Conservation (phyloP, 1,140 invertebrate species). For the Hormaphis cornu region DNA sequence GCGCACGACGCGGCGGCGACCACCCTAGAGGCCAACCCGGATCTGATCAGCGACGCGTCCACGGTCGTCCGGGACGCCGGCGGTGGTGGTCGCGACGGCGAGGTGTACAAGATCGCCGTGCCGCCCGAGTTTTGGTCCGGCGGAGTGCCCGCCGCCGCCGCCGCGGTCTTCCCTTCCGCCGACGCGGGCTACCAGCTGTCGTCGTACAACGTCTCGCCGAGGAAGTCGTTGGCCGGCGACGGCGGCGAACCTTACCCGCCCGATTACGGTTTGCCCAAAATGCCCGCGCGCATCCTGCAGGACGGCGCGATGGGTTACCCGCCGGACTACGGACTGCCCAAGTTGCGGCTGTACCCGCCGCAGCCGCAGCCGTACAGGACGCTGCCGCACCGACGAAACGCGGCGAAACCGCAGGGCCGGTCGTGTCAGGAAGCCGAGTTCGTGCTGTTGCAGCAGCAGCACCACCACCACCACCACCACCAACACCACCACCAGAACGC, state of each 20-base stretch:
- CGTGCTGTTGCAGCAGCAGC: conserved; percentile 42
- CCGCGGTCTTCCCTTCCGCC: background rate
- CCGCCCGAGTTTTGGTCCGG: conserved; percentile 9
- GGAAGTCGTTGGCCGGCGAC: background rate
- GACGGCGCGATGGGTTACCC: conserved; percentile 67
- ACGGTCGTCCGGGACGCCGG: conserved; percentile 49
- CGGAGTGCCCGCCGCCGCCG: background rate
- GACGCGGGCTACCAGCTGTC: background rate
- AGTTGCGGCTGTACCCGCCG: conserved; percentile 46
- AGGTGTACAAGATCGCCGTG: conserved; percentile 6
- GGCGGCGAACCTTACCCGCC: conserved; percentile 41
- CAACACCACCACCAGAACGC: background rate
- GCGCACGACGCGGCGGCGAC: conserved; percentile 42
- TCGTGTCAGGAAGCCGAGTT: conserved; percentile 60
- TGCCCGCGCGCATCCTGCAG: conserved; percentile 52
- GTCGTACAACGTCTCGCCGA: conserved; percentile 17
- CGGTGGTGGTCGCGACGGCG: background rate
- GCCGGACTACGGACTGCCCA: conserved; percentile 66
- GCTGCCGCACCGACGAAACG: conserved; percentile 52
- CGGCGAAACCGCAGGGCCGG: conserved; percentile 49
- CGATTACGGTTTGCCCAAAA: conserved; percentile 51
- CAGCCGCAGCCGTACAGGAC: conserved; percentile 54
- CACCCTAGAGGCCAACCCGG: conserved; percentile 60
- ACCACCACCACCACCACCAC: background rate
- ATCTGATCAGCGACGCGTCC: conserved; percentile 64